phyloP scores from a whole-genome alignment of 2,888 invertebrate species.

The Pinctada fucata region DNA sequence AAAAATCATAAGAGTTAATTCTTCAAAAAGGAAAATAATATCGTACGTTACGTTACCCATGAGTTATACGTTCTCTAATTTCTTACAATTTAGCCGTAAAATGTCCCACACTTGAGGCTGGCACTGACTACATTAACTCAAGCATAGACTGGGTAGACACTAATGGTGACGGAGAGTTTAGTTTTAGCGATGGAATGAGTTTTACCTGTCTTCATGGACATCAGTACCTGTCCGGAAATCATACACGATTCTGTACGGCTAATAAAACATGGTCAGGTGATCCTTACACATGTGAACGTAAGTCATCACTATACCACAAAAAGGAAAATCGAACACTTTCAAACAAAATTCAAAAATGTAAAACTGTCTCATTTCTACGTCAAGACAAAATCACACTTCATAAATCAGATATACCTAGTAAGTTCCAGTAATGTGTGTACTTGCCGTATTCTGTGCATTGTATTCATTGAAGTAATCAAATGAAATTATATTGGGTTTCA shows the following conservation, averaged over 20 bases:
- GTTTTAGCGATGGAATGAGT: not conserved
- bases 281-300: slow-evolving; percentile 22
- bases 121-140: not conserved
- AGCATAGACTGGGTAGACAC: not conserved
- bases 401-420: no score
- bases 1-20: not conserved
- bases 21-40: no score
- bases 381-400: no score
- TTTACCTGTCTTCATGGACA: slow-evolving; percentile 17
- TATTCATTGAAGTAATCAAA: no score
- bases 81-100: not conserved
- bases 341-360: not conserved
- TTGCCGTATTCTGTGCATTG: no score
- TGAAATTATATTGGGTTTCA: no score
- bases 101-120: not conserved
- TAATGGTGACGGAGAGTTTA: not conserved
- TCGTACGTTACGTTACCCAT: no score
- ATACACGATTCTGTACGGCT: not conserved
- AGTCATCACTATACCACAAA: not conserved
- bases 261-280: slow-evolving; percentile 27
- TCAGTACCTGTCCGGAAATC: slow-evolving; percentile 7
- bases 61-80: no score
- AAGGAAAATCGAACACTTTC: not conserved
- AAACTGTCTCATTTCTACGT: no score
- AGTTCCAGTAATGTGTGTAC: no score